These are phyloP conservation scores for Hylia prasina DNA, from an alignment of 2,113 vertebrate genomes.

Conservation along the genomic window DNA sequence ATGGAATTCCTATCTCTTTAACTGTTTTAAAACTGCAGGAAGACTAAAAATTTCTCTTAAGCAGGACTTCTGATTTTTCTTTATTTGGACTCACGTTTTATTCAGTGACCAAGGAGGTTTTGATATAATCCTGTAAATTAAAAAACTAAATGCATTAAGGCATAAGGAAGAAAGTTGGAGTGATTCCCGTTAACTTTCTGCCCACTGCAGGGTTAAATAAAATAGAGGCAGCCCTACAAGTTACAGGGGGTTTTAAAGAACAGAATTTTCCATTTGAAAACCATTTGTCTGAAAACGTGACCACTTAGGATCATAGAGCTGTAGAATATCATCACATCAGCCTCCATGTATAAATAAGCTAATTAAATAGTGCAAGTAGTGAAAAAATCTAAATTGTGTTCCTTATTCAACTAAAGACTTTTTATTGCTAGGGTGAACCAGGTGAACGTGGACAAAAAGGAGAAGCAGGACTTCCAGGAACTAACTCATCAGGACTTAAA, in stretches of 20 bases:
- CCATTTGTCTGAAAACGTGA: background rate
- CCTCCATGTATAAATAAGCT: background rate
- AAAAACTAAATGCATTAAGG: background rate
- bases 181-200: background rate
- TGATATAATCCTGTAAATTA: background rate
- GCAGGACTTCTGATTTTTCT: background rate
- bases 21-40: background rate
- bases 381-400: background rate
- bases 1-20: background rate
- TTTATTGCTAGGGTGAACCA: slow-evolving; percentile 54
- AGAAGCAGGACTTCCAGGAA: slow-evolving; percentile 63
- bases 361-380: background rate
- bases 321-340: background rate
- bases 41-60: background rate
- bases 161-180: background rate
- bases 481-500: slow-evolving; percentile 74
- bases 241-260: background rate
- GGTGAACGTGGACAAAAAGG: slow-evolving; percentile 62
- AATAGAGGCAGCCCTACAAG: background rate
- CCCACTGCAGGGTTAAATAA: background rate
- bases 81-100: background rate
- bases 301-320: background rate
- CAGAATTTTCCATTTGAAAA: background rate
- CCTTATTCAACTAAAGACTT: background rate
- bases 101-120: background rate